These are phyloP conservation scores for Atethmia centrago DNA, from an alignment of 2,888 invertebrate genomes.

Conservation along the genomic window DNA sequence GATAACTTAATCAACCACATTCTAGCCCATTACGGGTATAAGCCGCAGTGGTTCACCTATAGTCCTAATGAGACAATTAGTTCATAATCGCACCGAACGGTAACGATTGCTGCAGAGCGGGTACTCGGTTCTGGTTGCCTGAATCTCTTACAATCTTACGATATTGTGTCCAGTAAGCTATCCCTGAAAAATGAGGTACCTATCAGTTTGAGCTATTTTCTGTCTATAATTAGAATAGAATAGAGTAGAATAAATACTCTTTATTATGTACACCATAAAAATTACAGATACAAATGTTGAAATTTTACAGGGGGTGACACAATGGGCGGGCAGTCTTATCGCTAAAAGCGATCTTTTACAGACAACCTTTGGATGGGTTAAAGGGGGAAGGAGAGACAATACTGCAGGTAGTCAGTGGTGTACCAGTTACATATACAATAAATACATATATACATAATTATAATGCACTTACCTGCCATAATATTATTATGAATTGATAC, in stretches of 20 bases:
- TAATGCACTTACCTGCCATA: not conserved
- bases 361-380: too few species aligned
- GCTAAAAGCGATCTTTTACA: too few species aligned
- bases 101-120: not conserved
- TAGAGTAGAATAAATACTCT: too few species aligned
- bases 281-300: too few species aligned
- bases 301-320: too few species aligned
- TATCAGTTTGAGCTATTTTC: not conserved
- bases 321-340: too few species aligned
- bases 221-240: too few species aligned
- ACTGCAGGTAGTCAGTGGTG: too few species aligned
- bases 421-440: too few species aligned
- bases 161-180: not conserved
- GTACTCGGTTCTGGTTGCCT: not conserved
- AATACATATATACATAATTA: too few species aligned
- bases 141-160: not conserved
- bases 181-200: not conserved
- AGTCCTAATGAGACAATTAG: conserved; percentile 1
- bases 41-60: not conserved
- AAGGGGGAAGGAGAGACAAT: too few species aligned
- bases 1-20: not conserved
- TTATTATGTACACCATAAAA: too few species aligned
- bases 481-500: not conserved
- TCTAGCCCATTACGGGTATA: not conserved
- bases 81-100: not conserved